Evolutionary conservation across 2,797 vertebrate species (phyloP).

Genomic region (Microctenopoma steveboyesi): DNA sequence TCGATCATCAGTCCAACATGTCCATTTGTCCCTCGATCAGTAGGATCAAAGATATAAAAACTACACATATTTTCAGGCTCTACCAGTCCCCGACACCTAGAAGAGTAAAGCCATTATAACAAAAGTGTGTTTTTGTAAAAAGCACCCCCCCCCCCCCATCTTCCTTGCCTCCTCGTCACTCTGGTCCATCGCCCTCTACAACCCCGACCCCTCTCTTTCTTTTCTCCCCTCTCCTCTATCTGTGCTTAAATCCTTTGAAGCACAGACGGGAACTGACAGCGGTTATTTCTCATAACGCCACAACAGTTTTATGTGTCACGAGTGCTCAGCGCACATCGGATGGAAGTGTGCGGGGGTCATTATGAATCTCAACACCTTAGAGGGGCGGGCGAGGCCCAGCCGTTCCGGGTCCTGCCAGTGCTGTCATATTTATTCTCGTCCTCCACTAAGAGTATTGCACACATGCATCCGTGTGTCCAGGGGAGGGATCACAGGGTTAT

Average conservation of each 20-base stretch:
- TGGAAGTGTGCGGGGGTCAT: conserved; percentile 81
- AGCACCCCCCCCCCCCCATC: conserved; percentile 28
- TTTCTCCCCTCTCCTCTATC: conserved; percentile 65
- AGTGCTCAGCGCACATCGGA: conserved; percentile 83
- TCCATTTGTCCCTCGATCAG: neutral
- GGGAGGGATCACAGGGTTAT: conserved; percentile 29
- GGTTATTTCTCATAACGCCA: conserved; percentile 87
- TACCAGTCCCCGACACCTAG: neutral
- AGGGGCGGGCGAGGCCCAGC: conserved; percentile 64
- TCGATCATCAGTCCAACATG: neutral
- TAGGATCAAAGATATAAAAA: neutral
- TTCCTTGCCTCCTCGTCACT: conserved; percentile 22
- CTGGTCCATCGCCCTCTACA: conserved; percentile 20
- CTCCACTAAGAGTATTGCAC: conserved; percentile 49
- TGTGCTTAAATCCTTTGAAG: conserved; percentile 84
- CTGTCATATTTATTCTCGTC: conserved; percentile 82
- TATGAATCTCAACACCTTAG: conserved; percentile 78
- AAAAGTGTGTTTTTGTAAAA: conserved; percentile 33
- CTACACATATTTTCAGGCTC: neutral
- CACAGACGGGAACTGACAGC: conserved; percentile 83
- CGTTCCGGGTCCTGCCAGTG: conserved; percentile 79
- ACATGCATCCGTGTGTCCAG: conserved; percentile 9
- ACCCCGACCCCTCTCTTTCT: neutral
- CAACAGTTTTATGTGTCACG: conserved; percentile 87
- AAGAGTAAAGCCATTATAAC: conserved; percentile 7